Conservation (phyloP, 2,113 vertebrate species). For the Dasyornis broadbenti region DNA sequence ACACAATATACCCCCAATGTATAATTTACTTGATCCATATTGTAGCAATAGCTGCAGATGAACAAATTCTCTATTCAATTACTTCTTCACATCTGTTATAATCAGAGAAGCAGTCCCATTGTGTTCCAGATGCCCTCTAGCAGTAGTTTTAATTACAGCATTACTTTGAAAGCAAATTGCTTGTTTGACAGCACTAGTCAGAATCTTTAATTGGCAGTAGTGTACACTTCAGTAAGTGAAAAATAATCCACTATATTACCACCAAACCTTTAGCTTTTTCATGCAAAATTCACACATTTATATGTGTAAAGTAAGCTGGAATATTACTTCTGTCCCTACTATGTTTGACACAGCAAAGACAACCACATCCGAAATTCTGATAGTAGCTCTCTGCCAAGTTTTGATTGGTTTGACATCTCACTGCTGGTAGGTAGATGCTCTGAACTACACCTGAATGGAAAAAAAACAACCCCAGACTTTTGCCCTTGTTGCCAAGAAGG, state of each 20-base stretch:
- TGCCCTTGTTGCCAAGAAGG: background rate
- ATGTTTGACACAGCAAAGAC: background rate
- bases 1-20: too few relatives aligned
- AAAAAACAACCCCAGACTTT: background rate
- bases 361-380: background rate
- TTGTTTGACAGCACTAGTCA: background rate
- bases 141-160: background rate
- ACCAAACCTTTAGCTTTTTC: background rate
- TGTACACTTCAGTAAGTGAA: background rate
- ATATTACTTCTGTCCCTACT: background rate
- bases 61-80: background rate
- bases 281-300: background rate
- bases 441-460: background rate
- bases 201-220: background rate
- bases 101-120: background rate
- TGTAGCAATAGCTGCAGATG: background rate
- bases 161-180: background rate
- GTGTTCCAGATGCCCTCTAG: background rate
- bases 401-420: background rate
- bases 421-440: background rate
- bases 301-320: background rate
- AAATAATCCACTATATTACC: background rate
- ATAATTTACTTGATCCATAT: background rate
- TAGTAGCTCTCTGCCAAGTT: background rate
- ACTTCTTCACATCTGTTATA: background rate